Evolutionary conservation across 2,797 vertebrate species (phyloP), one percentile per base, ranked within the genome.

Genomic region (Ctenopoma kingsleyae): DNA sequence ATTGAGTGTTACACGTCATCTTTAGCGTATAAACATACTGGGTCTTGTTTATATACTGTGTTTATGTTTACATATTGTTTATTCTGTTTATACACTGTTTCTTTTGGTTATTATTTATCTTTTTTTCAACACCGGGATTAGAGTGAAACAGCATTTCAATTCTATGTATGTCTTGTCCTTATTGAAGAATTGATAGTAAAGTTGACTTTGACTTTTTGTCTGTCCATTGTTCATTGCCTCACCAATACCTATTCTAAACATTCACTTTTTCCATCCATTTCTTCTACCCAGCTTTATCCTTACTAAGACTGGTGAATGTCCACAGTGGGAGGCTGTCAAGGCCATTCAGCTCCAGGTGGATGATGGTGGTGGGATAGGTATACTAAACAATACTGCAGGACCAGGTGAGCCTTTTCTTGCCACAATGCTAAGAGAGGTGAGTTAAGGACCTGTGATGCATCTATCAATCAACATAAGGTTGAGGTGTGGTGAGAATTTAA

Each of bases 271-370:
- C 71, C 61, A 74, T 74, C 60, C 56, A 57, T 82, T 70, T 59
- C 52, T 47, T 51, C 57, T 30, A 44, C 55, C 51, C 59, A 47
- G 53, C 72, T 60, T 62, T 44, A 8, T 50, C 46, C 53, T 68
- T 38, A 19, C 54, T 43, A 53, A 60, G 73, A 76, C 66, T 62
- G 49, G 50, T 76, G 67, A 62, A 76, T 74, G 47, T 70, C 71
- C 78, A 43, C 86, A 54, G 69, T 15, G 48, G 82, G 87, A 75
- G 58, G 78, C 50, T 77, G 71, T 82, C 83, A 60, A 23, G 61
- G 66, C 60, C 71, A 84, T 73, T 80, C 71, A 80, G 50, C 44
- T 74, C 66, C 71, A 22, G 44, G 60, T 64, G 67, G 59, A 69
- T 80, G 68, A 67, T 53, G 68, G 43, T 70, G 61, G 67, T 58